Evolutionary conservation across 2,113 vertebrate genomes (phyloP), one percentile per base, ranked within the genome.

Genomic region (Haemorhous mexicanus): DNA sequence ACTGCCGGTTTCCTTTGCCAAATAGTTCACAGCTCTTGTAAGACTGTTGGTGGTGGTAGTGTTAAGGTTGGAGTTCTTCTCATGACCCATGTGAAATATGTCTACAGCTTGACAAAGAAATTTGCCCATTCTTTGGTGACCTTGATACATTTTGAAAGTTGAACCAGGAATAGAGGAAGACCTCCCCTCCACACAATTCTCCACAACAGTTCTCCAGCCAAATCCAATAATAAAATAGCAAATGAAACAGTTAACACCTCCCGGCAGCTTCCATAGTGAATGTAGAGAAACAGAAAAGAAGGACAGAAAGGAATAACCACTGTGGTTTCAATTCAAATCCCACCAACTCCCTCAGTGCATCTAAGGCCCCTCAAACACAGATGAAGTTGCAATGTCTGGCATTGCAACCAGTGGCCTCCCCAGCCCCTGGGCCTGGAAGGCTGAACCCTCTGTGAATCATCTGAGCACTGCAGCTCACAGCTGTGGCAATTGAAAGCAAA

Each of bases 1-100:
- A 84, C 86, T 89, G 93, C 80, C 86, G 93, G 89, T 67, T 96
- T 91, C 81, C 89, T 94, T 94, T 97, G 94, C 94, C 84, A 95
- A 75, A 89, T 23, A 87, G 91, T 84, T 96, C 61, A 26, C 73
- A 72, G 91, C 47, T 94, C 89, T 68, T 70, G 19, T 43, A 72
- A 94, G 80, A 37, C 56, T 96, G 94, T 37, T 95, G 89, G 35
- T 89, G 47, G 27, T 89, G 73, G 76, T 11, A 84, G 41, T 2
- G 0, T 72, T 91, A 92, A 92, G 76, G 76, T 89, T 89, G 89
- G 73, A 78, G 63, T 8, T 78, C 37, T 64, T 84, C 76, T 49
- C n/a, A 35, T 87, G 94, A 90, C 91, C 89, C 80, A 64, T 74
- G 84, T 78, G 86, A 93, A 91, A 94, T 84, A 64, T 89, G 93